Base-by-base conservation (phyloP, 2,888 invertebrate species). In the Autographa gamma region DNA sequence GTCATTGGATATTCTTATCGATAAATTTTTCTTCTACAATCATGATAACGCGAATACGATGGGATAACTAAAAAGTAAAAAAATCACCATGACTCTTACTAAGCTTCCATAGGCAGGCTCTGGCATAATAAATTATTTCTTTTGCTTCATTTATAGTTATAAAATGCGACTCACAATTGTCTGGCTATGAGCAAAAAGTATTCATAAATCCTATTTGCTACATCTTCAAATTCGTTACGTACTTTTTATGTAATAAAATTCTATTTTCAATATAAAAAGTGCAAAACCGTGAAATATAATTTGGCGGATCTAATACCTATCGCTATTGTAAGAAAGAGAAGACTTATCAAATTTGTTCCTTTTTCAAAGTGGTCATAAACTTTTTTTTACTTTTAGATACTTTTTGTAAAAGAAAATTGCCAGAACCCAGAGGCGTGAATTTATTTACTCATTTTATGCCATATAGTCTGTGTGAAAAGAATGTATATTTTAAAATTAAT, bases 231-330 rank as follows among this genome's bases (percentile, higher is more conserved):
- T 84, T 83, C 59, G 84, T 31, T 34, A 74, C 76, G 77, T 76
- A 56, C 48, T 61, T 72, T 76, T 83, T 73, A 68, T 56, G 32
- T 62, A 54, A 56, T 16, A 60, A 67, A 56, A 61, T 64, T 43
- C 18, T 63, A 62, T 59, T 69, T 78, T 69, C 69, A 16, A 34
- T 54, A 56, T 52, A 75, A 83, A 79, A 81, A 74, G 60, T 80
- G 73, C 72, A 78, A 66, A 80, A 48, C 80, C 82, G 80, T 83
- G 80, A 76, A 84, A 83, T 77, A 78, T 78, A 73, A 81, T 80
- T 81, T 82, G 64, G 73, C 82, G 80, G 60, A 75, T 73, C 81
- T 73, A 78, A 80, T 81, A 56, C 18, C 60, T 60, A 13, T 75
- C 60, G 67, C 66, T 77, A 62, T 75, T 74, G 66, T 69, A 61